Evolutionary conservation across 2,113 vertebrate genomes (phyloP).

Genomic region (Tonatia bakeri): DNA sequence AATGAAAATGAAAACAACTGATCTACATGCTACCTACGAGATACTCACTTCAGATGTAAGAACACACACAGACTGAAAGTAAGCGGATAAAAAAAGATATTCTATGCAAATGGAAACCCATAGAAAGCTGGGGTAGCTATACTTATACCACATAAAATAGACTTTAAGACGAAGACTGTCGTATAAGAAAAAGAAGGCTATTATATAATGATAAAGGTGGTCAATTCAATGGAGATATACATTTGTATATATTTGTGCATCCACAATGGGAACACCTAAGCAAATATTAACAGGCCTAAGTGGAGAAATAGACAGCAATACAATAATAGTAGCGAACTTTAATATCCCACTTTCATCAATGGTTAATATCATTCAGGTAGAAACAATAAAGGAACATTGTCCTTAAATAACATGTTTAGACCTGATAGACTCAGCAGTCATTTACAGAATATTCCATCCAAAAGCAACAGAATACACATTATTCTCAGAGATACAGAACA

Average conservation of each 20-base stretch:
- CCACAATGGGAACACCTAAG: neutral
- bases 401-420: no score
- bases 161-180: neutral
- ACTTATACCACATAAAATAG: neutral
- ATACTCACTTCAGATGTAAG: neutral
- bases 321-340: neutral
- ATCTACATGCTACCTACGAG: no score
- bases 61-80: neutral
- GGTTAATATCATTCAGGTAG: no score
- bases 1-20: no score
- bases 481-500: no score
- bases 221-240: neutral
- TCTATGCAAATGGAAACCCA: neutral
- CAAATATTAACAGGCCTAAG: neutral
- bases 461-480: no score
- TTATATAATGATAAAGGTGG: neutral
- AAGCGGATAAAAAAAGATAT: neutral
- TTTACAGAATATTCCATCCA: no score
- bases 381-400: no score
- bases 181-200: neutral
- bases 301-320: neutral
- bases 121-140: neutral
- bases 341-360: no score
- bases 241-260: neutral
- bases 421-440: no score